Conservation (phyloP, 1,140 invertebrate genomes). For the Neotoxoptera formosana region DNA sequence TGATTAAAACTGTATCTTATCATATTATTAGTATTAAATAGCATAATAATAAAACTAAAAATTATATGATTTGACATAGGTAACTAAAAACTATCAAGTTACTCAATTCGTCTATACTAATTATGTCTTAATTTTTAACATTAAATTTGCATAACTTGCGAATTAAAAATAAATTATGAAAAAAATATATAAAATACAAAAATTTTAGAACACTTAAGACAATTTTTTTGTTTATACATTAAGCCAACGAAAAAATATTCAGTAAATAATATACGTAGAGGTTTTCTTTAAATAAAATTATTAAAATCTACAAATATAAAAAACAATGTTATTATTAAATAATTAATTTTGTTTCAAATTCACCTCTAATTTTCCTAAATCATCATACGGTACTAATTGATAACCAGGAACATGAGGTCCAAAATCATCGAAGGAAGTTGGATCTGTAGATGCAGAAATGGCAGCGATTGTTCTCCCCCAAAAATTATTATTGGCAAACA, state of each 20-base stretch:
- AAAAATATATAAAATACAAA: not conserved
- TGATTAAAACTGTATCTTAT: not conserved
- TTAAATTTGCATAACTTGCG: not conserved
- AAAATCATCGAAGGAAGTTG: slow-evolving; percentile 73
- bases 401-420: slow-evolving; percentile 84
- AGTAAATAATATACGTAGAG: not conserved
- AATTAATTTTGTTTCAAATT: not conserved
- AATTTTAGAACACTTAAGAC: not conserved
- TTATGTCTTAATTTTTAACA: not conserved
- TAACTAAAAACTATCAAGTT: not conserved
- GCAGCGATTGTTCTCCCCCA: slow-evolving; percentile 84
- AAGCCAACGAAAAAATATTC: not conserved
- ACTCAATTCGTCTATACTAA: not conserved
- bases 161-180: not conserved
- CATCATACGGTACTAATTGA: slow-evolving; percentile 76
- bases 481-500: slow-evolving; percentile 83
- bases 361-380: slow-evolving; percentile 74
- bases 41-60: not conserved
- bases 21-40: not conserved
- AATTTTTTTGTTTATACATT: not conserved
- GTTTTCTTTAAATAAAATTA: not conserved
- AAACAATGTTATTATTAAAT: not conserved
- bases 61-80: not conserved
- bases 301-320: not conserved
- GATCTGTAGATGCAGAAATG: slow-evolving; percentile 79